These are phyloP conservation scores for Halcyon senegalensis DNA, from an alignment of 2,113 vertebrate species.

Conservation along the genomic window DNA sequence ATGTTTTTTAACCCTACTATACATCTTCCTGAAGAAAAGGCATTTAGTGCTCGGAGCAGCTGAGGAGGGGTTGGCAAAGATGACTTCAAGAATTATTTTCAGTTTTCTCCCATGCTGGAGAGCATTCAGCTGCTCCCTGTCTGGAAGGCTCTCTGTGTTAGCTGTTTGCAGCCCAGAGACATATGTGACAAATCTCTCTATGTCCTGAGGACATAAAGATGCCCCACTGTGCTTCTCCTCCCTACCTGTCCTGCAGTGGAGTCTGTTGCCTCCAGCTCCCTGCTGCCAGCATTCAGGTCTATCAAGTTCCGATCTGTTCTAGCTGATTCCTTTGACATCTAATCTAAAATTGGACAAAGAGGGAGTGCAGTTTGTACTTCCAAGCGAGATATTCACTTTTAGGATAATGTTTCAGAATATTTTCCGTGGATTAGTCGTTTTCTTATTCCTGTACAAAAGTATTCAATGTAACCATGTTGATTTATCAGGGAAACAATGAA, in stretches of 20 bases:
- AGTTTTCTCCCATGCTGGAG: background rate
- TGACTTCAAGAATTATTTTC: background rate
- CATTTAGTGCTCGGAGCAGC: background rate
- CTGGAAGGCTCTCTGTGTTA: background rate
- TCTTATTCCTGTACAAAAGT: background rate
- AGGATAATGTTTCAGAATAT: background rate
- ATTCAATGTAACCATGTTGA: accelerated
- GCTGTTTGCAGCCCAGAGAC: background rate
- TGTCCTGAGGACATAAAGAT: background rate
- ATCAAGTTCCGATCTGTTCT: background rate
- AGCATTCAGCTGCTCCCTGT: background rate
- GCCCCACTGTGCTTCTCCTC: background rate
- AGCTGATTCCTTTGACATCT: background rate
- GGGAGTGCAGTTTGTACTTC: accelerated
- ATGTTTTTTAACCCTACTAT: background rate
- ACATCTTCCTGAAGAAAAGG: background rate
- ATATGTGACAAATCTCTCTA: accelerated
- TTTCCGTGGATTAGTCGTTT: background rate
- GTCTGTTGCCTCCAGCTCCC: background rate
- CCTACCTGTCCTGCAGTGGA: background rate
- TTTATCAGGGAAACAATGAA: background rate
- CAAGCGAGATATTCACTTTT: background rate
- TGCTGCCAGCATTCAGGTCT: background rate
- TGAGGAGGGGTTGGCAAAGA: background rate
- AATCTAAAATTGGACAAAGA: background rate